Evolutionary conservation across 1,140 invertebrate genomes (phyloP).

Genomic region (Drusus annulatus): DNA sequence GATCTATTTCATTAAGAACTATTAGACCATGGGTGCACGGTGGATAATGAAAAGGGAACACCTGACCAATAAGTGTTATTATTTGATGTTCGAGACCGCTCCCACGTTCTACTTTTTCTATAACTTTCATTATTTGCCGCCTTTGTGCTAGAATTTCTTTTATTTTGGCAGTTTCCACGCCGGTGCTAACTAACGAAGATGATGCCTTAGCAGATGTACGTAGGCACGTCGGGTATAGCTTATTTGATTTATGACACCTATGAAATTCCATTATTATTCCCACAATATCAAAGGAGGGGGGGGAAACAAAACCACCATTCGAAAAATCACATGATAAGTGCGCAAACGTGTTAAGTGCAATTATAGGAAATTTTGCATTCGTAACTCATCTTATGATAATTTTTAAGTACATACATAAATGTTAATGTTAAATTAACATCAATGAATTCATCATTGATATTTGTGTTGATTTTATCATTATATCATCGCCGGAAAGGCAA

Average conservation of each 20-base stretch:
- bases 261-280: not conserved
- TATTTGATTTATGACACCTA: not conserved
- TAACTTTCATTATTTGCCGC: constrained; percentile 36
- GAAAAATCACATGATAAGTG: no score
- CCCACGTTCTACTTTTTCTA: constrained; percentile 38
- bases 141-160: constrained; percentile 24
- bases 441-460: no score
- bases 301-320: no score
- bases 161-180: constrained; percentile 29
- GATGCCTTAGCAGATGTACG: constrained; percentile 7
- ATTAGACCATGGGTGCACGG: not conserved
- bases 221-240: not conserved
- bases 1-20: not conserved
- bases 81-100: not conserved
- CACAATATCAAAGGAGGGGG: not conserved
- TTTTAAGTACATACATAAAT: no score
- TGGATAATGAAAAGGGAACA: not conserved
- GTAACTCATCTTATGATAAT: no score
- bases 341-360: no score
- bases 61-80: not conserved
- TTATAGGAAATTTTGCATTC: no score
- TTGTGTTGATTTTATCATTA: no score
- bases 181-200: not conserved
- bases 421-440: no score
- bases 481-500: no score